Percentiles rank a stretch among this genome's conserved stretches.
These are phyloP conservation scores for Meiosimyza platycephala DNA, from an alignment of 2,888 invertebrate species.

Conservation along the genomic window DNA sequence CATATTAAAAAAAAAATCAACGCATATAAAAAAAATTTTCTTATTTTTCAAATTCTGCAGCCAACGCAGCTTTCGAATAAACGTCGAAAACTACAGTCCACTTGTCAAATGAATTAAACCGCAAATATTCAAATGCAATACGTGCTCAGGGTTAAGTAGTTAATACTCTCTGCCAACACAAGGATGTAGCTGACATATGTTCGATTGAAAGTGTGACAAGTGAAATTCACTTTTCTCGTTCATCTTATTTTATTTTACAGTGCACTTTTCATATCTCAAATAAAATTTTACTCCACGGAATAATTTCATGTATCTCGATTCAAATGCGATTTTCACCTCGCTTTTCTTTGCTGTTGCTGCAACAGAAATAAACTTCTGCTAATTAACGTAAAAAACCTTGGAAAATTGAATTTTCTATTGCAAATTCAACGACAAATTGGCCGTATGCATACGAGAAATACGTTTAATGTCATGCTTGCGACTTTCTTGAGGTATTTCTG, in stretches of 20 bases:
- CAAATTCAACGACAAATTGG: too few species aligned
- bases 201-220: conserved; percentile 11
- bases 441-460: too few species aligned
- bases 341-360: not conserved
- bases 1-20: too few species aligned
- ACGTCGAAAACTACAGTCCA: conserved; percentile 14
- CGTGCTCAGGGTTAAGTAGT: not conserved
- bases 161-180: not conserved
- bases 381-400: not conserved
- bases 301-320: not conserved
- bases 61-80: conserved; percentile 14
- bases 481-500: conserved; percentile 17
- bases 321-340: not conserved
- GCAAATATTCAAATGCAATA: not conserved
- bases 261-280: not conserved
- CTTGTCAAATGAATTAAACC: conserved; percentile 2
- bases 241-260: not conserved
- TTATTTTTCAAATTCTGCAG: too few species aligned
- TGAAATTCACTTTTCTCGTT: not conserved
- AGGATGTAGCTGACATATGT: not conserved
- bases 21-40: too few species aligned
- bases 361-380: not conserved
- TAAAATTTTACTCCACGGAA: not conserved
- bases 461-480: too few species aligned
- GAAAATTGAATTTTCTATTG: too few species aligned